These are phyloP conservation scores for Cervus canadensis DNA, from an alignment of 2,113 vertebrate species.

Conservation along the genomic window DNA sequence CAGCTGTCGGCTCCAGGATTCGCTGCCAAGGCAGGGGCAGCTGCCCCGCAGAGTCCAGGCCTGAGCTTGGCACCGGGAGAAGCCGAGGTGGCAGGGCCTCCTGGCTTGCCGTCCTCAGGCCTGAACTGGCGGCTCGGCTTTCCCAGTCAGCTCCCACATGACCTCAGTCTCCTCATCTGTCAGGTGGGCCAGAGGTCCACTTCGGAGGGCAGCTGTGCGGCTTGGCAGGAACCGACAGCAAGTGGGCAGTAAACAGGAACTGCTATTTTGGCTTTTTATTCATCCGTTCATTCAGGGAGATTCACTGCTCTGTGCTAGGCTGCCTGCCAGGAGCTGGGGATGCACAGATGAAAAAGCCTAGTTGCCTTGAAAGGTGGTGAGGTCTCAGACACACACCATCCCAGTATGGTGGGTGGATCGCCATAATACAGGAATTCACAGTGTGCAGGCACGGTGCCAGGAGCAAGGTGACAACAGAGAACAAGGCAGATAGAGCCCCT, in stretches of 20 bases:
- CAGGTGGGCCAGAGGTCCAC: not conserved
- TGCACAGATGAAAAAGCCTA: not conserved
- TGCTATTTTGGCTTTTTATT: not conserved
- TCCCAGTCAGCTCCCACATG: not conserved
- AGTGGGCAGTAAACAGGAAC: not conserved
- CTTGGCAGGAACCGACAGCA: not conserved
- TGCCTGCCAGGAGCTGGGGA: conserved; percentile 1
- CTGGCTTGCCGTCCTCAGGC: not conserved
- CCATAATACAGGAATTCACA: not conserved
- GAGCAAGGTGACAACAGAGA: not conserved
- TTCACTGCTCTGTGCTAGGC: not conserved
- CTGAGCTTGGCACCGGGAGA: not conserved
- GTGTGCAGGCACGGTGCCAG: not conserved
- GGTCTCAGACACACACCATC: not conserved
- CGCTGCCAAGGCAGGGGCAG: not conserved
- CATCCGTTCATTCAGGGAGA: not conserved
- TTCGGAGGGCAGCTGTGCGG: conserved; percentile 5
- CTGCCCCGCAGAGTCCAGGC: not conserved
- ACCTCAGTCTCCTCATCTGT: not conserved
- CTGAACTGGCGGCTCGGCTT: not conserved
- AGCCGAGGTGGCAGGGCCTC: not conserved
- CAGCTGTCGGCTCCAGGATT: not conserved
- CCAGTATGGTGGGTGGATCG: not conserved
- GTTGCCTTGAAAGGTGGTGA: not conserved
- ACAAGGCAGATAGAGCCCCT: not conserved